phyloP scores from a whole-genome alignment of 1,140 invertebrate genomes.

The Procambarus clarkii region DNA sequence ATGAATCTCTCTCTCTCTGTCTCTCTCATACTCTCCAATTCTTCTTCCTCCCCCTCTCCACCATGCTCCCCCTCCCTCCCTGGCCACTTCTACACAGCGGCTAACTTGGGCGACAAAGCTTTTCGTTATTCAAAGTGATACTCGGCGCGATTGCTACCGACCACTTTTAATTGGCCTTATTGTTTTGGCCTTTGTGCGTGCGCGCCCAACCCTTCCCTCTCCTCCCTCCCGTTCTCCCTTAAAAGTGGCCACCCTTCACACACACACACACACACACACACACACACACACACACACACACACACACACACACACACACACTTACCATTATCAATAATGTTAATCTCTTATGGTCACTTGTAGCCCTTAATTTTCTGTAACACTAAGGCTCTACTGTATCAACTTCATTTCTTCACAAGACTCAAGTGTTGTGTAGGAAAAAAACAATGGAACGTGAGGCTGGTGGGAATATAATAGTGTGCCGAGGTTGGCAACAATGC shows the following conservation, averaged over 20 bases:
- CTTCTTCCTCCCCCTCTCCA: background rate
- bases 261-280: too few species aligned
- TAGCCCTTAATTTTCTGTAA: too few species aligned
- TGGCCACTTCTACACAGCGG: background rate
- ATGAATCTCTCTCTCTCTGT: background rate
- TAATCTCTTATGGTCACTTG: too few species aligned
- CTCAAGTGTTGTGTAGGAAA: too few species aligned
- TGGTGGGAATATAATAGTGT: too few species aligned
- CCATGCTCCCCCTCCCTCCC: background rate
- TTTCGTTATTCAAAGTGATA: conserved; percentile 5
- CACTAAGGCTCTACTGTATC: too few species aligned
- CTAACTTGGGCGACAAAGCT: conserved; percentile 6
- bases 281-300: too few species aligned
- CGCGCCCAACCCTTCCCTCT: conserved; percentile 18
- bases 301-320: too few species aligned
- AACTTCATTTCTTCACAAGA: too few species aligned
- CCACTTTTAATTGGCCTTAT: conserved; percentile 50
- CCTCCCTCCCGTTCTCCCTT: background rate
- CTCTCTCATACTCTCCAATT: background rate
- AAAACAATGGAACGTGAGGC: too few species aligned
- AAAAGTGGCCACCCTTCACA: conserved; percentile 29
- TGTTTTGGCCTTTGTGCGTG: conserved; percentile 42
- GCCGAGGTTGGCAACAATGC: background rate
- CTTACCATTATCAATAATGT: too few species aligned
- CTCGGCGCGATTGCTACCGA: conserved; percentile 16